Conservation (phyloP, 2,888 invertebrate genomes). For the Lasiommata megera region DNA sequence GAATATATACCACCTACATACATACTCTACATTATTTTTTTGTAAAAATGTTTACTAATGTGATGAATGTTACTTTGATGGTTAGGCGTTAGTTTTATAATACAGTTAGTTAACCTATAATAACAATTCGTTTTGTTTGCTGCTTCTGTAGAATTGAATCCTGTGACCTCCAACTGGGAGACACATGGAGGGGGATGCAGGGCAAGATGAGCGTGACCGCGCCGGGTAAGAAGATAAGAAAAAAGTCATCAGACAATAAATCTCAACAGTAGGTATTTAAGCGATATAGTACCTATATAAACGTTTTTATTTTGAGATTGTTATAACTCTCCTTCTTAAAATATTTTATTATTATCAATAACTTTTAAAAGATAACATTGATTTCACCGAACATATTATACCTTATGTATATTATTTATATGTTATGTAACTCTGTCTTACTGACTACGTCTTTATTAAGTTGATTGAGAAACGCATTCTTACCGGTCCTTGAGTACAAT, state of each 20-base stretch:
- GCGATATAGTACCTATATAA: constrained; percentile 50
- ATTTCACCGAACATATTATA: neutral
- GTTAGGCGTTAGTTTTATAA: constrained; percentile 14
- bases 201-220: constrained; percentile 91
- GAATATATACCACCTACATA: no score
- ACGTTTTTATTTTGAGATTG: constrained; percentile 44
- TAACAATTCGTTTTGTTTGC: constrained; percentile 77
- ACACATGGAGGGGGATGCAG: constrained; percentile 89
- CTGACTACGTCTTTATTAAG: no score
- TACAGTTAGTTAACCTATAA: constrained; percentile 42
- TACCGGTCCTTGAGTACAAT: no score
- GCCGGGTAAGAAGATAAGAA: constrained; percentile 85
- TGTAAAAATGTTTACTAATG: neutral
- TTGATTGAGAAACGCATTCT: no score
- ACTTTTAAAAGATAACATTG: neutral
- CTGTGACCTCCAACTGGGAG: constrained; percentile 89
- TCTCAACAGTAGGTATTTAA: constrained; percentile 83
- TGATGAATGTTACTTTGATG: constrained; percentile 1
- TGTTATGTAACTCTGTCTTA: neutral
- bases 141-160: constrained; percentile 90
- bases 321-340: constrained; percentile 21
- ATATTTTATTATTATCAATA: neutral
- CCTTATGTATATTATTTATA: neutral
- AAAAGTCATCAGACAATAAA: constrained; percentile 86
- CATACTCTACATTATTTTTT: no score